Percentiles rank a stretch among this genome's conserved stretches.
phyloP scores from a whole-genome alignment of 2,888 invertebrate genomes.

The Eilema caniola region DNA sequence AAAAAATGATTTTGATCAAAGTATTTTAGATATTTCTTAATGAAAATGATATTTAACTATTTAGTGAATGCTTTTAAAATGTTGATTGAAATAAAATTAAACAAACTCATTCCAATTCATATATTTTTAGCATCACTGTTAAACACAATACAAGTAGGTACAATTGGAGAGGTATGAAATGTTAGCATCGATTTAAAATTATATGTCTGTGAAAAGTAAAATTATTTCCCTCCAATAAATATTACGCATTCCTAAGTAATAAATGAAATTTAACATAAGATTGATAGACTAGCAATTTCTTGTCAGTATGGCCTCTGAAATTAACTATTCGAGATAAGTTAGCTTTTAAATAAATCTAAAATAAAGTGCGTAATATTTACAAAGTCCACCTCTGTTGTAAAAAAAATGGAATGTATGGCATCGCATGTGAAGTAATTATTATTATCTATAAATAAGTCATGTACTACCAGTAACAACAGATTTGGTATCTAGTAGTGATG shows the following conservation, averaged over 20 bases:
- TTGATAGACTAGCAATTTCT: conserved; percentile 68
- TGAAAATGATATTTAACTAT: no score
- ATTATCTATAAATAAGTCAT: not conserved
- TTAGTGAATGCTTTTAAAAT: no score
- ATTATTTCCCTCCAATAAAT: not conserved
- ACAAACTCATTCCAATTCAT: no score
- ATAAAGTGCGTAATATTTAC: conserved; percentile 47
- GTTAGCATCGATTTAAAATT: no score
- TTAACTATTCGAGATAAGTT: conserved; percentile 45
- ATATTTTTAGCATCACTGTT: no score
- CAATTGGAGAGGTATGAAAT: no score
- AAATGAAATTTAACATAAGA: conserved; percentile 14
- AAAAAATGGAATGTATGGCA: conserved; percentile 62
- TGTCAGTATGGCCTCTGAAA: conserved; percentile 74
- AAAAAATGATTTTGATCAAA: no score
- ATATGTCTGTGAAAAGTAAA: not conserved
- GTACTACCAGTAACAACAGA: not conserved
- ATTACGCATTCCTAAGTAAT: conserved; percentile 18
- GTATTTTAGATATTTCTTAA: no score
- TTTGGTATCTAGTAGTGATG: not conserved
- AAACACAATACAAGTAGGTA: no score
- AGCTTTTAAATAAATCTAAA: conserved; percentile 15
- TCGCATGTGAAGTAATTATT: conserved; percentile 6
- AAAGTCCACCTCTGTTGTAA: conserved; percentile 49
- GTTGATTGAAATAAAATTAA: no score